Conservation (phyloP, 2,797 vertebrate genomes). For the Eleutherodactylus coqui region DNA sequence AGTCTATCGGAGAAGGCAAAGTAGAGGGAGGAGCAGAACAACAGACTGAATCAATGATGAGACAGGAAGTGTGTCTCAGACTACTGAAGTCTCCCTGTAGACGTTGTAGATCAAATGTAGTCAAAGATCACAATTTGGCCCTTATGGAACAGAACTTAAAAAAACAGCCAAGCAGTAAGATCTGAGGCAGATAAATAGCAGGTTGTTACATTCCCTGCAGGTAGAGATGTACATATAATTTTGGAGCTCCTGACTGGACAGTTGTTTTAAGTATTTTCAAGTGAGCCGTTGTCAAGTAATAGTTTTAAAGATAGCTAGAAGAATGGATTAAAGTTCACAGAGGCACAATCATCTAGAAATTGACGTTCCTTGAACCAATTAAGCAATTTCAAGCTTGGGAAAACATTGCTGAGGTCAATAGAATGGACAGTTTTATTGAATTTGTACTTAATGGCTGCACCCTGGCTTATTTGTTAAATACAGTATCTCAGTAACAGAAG, state of each 20-base stretch:
- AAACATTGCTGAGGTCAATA: conserved; percentile 51
- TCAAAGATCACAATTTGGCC: too few species aligned
- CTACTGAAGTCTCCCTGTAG: background rate
- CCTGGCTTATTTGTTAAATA: conserved; percentile 57
- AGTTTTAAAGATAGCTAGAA: conserved; percentile 40
- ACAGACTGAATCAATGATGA: too few species aligned
- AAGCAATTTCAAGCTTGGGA: conserved; percentile 60
- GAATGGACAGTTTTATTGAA: conserved; percentile 59
- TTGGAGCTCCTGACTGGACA: background rate
- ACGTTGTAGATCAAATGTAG: too few species aligned
- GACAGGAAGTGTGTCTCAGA: background rate
- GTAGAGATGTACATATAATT: background rate
- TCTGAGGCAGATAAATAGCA: too few species aligned
- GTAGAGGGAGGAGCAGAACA: too few species aligned
- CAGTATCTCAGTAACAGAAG: conserved; percentile 33
- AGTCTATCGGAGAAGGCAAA: too few species aligned
- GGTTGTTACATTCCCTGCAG: too few species aligned
- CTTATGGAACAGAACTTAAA: too few species aligned
- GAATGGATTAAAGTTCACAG: conserved; percentile 53
- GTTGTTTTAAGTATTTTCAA: background rate
- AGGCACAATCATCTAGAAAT: conserved; percentile 60
- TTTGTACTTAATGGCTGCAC: conserved; percentile 48
- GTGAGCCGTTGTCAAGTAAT: conserved; percentile 38
- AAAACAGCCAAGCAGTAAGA: too few species aligned
- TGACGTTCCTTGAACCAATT: conserved; percentile 53